phyloP scores from a whole-genome alignment of 2,113 vertebrate species.

The Aegithalos caudatus region DNA sequence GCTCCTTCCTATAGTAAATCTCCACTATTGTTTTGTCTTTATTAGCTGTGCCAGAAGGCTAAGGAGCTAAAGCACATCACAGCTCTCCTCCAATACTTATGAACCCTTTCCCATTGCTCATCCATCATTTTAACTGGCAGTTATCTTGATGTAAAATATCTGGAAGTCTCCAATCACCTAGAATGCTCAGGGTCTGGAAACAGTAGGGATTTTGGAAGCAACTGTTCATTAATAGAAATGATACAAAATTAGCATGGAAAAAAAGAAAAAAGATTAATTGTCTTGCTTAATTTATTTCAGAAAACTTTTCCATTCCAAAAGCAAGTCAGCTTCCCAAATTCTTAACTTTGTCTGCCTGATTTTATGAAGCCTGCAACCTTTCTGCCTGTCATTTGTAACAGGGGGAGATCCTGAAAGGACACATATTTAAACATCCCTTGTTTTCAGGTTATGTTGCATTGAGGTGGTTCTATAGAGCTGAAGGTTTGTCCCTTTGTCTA shows the following conservation, averaged over 20 bases:
- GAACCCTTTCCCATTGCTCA: not conserved
- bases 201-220: not conserved
- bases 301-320: not conserved
- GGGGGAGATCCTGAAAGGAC: not conserved
- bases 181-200: not conserved
- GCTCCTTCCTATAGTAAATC: not conserved
- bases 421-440: fast-evolving
- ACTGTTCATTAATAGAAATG: not conserved
- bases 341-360: not conserved
- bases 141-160: not conserved
- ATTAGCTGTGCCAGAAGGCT: constrained; percentile 5
- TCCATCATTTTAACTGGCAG: constrained; percentile 20
- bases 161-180: not conserved
- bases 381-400: not conserved
- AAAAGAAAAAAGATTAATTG: not conserved
- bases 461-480: not conserved
- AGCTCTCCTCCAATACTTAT: not conserved
- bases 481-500: not conserved
- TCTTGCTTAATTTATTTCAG: not conserved
- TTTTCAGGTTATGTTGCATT: not conserved
- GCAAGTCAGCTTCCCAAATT: not conserved
- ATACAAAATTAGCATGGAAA: not conserved
- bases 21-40: constrained; percentile 5
- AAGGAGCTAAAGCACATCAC: not conserved
- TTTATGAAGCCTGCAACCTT: not conserved